A percentile compares a stretch with the other conserved stretches of the same genome.
Conservation (phyloP, 2,113 vertebrate species). For the Gasterosteus aculeatus region DNA sequence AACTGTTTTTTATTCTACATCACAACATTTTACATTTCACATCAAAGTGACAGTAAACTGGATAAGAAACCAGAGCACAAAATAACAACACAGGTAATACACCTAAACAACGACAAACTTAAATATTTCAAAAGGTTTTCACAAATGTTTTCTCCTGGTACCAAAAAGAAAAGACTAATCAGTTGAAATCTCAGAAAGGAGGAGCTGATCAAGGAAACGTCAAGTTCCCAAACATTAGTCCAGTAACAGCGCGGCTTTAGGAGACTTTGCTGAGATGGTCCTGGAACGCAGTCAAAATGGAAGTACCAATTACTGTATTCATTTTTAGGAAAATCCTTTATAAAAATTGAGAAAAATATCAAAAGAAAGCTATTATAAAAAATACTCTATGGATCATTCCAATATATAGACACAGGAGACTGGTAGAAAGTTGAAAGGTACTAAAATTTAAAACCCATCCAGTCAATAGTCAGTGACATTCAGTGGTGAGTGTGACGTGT, state of each 20-base stretch:
- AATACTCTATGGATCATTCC: slow-evolving; percentile 77
- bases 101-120: slow-evolving; percentile 61
- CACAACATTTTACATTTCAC: slow-evolving; percentile 78
- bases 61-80: slow-evolving; percentile 59
- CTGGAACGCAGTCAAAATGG: slow-evolving; percentile 61
- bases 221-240: background rate
- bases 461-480: slow-evolving; percentile 64
- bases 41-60: slow-evolving; percentile 71
- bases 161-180: slow-evolving; percentile 62
- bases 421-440: slow-evolving; percentile 62
- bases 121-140: slow-evolving; percentile 70
- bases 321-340: slow-evolving; percentile 74
- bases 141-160: slow-evolving; percentile 75
- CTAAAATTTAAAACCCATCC: slow-evolving; percentile 41
- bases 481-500: slow-evolving; percentile 53
- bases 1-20: slow-evolving; percentile 64
- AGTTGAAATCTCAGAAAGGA: slow-evolving; percentile 44
- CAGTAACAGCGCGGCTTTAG: slow-evolving; percentile 20
- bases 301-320: slow-evolving; percentile 71
- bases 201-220: slow-evolving; percentile 13
- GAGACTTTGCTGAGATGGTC: slow-evolving; percentile 44
- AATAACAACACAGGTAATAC: slow-evolving; percentile 60
- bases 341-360: slow-evolving; percentile 82
- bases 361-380: slow-evolving; percentile 83
- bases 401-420: slow-evolving; percentile 63